phyloP scores from a whole-genome alignment of 2,797 vertebrate genomes.

The Zalophus californianus region DNA sequence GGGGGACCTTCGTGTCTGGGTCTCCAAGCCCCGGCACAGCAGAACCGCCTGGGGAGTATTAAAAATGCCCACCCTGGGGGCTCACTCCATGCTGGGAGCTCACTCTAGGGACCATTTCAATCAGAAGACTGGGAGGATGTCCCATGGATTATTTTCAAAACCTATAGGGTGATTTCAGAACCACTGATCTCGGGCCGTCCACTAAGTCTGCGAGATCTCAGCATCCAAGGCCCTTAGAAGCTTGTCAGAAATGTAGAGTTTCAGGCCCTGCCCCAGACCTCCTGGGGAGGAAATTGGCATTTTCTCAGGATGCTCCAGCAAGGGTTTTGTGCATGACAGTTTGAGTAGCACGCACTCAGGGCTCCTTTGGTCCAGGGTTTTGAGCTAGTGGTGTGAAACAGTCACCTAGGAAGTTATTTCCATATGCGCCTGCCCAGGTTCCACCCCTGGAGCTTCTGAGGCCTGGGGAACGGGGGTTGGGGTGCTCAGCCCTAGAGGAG shows the following conservation, averaged over 20 bases:
- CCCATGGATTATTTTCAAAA: not conserved
- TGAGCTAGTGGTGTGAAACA: not conserved
- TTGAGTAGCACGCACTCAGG: no score
- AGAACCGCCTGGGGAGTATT: not conserved
- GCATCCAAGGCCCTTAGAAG: not conserved
- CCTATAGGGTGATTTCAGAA: not conserved
- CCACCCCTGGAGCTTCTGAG: not conserved
- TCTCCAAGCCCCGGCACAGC: not conserved
- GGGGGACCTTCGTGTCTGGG: not conserved
- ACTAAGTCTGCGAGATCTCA: not conserved
- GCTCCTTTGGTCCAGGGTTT: not conserved
- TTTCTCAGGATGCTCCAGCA: not conserved
- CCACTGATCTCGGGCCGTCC: not conserved
- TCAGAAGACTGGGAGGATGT: not conserved
- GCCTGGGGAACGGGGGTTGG: not conserved
- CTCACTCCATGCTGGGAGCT: fast-evolving
- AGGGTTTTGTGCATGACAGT: not conserved
- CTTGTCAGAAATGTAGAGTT: not conserved
- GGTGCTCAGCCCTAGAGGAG: not conserved
- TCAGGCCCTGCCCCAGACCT: not conserved
- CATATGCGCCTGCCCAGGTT: not conserved
- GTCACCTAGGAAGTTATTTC: not conserved
- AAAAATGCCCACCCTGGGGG: fast-evolving
- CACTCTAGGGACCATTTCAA: not conserved
- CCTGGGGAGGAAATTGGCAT: not conserved